Percentiles rank a stretch among this genome's conserved stretches.
Conservation (phyloP, 2,888 invertebrate genomes). For the Odontomyia ornata region DNA sequence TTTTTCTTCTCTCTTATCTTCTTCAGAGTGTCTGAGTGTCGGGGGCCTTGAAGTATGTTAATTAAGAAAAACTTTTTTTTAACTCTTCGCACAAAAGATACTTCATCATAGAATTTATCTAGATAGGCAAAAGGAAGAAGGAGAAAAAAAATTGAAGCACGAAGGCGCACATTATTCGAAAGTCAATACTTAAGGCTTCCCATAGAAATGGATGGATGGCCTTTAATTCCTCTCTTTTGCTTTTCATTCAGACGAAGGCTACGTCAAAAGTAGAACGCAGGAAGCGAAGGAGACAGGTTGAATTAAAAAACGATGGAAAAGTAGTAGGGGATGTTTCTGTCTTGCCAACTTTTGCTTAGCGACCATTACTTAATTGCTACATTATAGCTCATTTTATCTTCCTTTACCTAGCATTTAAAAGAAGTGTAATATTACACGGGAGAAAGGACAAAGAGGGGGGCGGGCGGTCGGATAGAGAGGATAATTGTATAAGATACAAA, state of each 20-base stretch:
- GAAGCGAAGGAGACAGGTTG: neutral
- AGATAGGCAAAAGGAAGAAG: neutral
- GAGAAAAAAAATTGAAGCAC: neutral
- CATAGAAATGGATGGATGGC: neutral
- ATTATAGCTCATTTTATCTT: conserved; percentile 9
- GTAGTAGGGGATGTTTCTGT: neutral
- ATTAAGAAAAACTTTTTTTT: conserved; percentile 20
- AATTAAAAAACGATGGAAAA: neutral
- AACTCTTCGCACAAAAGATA: neutral
- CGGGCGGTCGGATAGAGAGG: neutral
- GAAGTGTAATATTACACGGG: conserved; percentile 22
- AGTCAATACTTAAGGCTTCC: neutral
- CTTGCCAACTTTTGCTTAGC: neutral
- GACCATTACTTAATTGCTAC: conserved; percentile 21
- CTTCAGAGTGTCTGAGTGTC: neutral
- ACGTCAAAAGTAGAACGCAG: neutral
- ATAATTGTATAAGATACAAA: conserved; percentile 18
- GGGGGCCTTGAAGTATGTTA: conserved; percentile 22
- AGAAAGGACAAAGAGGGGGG: conserved; percentile 5
- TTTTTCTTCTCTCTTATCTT: neutral
- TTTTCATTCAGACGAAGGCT: neutral
- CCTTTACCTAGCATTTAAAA: neutral
- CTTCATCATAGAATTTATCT: neutral
- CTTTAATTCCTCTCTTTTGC: neutral
- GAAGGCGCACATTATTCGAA: neutral